Conservation (phyloP, 35 echinoderm and acorn worm species). For the Heliocidaris tuberculata region DNA sequence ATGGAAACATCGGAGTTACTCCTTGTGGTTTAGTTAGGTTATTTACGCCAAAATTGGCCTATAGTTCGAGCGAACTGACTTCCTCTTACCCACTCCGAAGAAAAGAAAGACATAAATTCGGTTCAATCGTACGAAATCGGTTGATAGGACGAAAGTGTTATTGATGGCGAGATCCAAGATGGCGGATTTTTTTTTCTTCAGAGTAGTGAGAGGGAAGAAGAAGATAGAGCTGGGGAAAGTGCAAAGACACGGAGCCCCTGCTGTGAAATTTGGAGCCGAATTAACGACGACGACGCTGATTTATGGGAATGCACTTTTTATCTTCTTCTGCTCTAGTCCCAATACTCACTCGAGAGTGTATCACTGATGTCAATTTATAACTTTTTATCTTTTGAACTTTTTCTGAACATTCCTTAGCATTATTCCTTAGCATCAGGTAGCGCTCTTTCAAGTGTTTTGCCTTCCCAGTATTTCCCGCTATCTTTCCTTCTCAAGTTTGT, state of each 20-base stretch:
- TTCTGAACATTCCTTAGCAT: background rate
- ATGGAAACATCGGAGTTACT: background rate
- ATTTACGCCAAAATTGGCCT: slow-evolving; percentile 9
- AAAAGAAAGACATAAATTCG: background rate
- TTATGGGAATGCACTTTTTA: slow-evolving; percentile 45
- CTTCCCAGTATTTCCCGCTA: no score
- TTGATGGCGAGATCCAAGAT: slow-evolving; percentile 35
- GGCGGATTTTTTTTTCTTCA: background rate
- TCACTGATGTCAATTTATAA: background rate
- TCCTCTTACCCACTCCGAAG: background rate
- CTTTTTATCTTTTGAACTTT: background rate
- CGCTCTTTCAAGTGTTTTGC: background rate
- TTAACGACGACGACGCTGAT: slow-evolving; percentile 46
- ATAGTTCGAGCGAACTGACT: background rate
- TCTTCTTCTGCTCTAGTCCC: background rate
- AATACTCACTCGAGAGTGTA: background rate
- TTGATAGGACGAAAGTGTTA: slow-evolving; percentile 15
- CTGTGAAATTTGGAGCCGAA: slow-evolving; percentile 20
- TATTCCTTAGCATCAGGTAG: background rate
- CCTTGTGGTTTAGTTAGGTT: slow-evolving; percentile 1
- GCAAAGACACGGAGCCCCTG: slow-evolving; percentile 38
- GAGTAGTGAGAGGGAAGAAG: background rate
- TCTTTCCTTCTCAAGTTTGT: background rate
- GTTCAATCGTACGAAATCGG: background rate
- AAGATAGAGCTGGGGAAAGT: slow-evolving; percentile 5